Base-by-base conservation (phyloP, 2,797 vertebrate species). In the Danionella dracula region DNA sequence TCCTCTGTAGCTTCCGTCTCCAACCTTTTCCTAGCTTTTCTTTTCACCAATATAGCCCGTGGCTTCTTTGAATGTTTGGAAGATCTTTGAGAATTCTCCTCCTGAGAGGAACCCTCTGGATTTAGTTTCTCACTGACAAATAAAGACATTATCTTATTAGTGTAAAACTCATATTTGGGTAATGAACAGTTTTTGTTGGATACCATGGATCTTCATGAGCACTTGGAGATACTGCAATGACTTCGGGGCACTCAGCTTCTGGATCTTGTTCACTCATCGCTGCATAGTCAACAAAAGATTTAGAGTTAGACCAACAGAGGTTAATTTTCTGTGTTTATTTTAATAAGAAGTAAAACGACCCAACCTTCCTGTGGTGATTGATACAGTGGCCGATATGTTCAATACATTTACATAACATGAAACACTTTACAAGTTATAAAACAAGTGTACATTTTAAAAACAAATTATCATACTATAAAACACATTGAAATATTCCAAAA, bases 61-160 rank as follows among this genome's bases (percentile, higher is more conserved):
- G 54, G 13, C 44, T 45, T 73, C 48, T 64, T 70, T 8, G 16
- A 40, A n/a, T n/a, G n/a, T n/a, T n/a, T n/a, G n/a, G n/a, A n/a
- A n/a, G n/a, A n/a, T n/a, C n/a, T n/a, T n/a, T n/a, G n/a, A n/a
- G n/a, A n/a, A n/a, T n/a, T n/a, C n/a, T n/a, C n/a, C n/a, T n/a
- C n/a, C n/a, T n/a, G n/a, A n/a, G n/a, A n/a, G n/a, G n/a, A n/a
- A n/a, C n/a, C n/a, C n/a, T n/a, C n/a, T n/a, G n/a, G n/a, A n/a
- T n/a, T n/a, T n/a, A n/a, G n/a, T n/a, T n/a, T n/a, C n/a, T n/a
- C n/a, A n/a, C n/a, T n/a, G n/a, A n/a, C n/a, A n/a, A n/a, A n/a
- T n/a, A n/a, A n/a, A n/a, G n/a, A n/a, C n/a, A n/a, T n/a, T n/a
- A n/a, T n/a, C n/a, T n/a, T n/a, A n/a, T n/a, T n/a, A n/a, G n/a